Evolutionary conservation across 2,888 invertebrate species (phyloP).

Genomic region (Sarcophaga rosellei): DNA sequence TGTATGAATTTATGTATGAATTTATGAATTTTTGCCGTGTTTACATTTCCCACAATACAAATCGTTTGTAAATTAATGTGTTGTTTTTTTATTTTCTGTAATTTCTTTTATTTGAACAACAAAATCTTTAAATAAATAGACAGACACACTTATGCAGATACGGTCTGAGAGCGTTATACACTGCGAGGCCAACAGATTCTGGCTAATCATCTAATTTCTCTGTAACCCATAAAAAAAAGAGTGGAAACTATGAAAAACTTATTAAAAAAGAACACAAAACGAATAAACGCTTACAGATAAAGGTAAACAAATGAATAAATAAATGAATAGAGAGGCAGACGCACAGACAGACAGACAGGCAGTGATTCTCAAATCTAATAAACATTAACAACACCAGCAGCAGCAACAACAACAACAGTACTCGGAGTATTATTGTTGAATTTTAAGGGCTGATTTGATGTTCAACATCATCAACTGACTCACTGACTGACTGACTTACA

Average conservation of each 20-base stretch:
- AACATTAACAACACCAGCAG: conserved; percentile 48
- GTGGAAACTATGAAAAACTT: conserved; percentile 27
- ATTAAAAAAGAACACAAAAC: conserved; percentile 3
- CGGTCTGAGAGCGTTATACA: neutral
- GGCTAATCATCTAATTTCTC: conserved; percentile 59
- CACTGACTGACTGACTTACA: conserved; percentile 30
- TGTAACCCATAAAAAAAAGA: conserved; percentile 25
- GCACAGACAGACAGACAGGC: neutral
- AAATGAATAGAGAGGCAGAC: conserved; percentile 6
- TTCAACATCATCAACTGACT: neutral
- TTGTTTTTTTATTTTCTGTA: conserved; percentile 24
- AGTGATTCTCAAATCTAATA: conserved; percentile 43
- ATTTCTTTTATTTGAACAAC: conserved; percentile 57
- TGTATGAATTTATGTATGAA: conserved; percentile 38
- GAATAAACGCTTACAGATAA: conserved; percentile 38
- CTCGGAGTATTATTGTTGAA: neutral
- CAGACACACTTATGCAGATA: conserved; percentile 12
- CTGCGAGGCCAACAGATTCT: conserved; percentile 5
- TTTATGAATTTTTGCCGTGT: conserved; percentile 39
- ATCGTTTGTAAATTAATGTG: neutral
- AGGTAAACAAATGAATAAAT: conserved; percentile 55
- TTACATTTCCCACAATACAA: conserved; percentile 64
- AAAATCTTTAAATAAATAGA: conserved; percentile 57
- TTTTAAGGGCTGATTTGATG: conserved; percentile 61
- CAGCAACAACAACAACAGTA: neutral